Evolutionary conservation across 2,113 vertebrate genomes (phyloP), one percentile per base, ranked within the genome.

Genomic region (Coryphaenoides rupestris): DNA sequence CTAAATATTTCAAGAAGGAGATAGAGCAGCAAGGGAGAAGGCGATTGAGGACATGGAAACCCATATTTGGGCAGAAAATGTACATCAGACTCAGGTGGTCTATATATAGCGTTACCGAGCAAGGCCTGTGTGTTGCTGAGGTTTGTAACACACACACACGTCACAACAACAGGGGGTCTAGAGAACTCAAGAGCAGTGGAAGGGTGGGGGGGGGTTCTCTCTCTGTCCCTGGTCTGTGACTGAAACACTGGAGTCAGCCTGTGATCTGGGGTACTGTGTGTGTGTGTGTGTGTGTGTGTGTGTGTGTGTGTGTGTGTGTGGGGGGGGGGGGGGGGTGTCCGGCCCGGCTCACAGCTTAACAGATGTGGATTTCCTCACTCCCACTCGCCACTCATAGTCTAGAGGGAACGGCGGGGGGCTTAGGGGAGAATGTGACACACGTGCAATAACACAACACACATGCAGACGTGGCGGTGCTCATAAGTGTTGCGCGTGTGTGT

Each of bases 291-390:
- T 3, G 24, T 3, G 24, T 3, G 6, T 6, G 24, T 3, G 24
- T 3, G 24, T 3, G 24, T 3, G 24, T 3, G 24, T 3, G 6
- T 6, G 24, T 3, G 24, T 3, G 24, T 3, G 24, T 3, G 33
- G 33, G 4, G 33, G 3, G 33, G 33, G 33, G 45, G 21, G 19
- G 10, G 21, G 63, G 49, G 47, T 19, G 21, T 13, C 21, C 9
- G 17, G 2, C 58, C 40, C 40, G 57, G 62, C 45, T 60, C 61
- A 56, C 54, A 59, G 73, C 55, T 63, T 50, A 61, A 70, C 74
- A 40, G 33, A 82, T 75, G 76, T 72, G 70, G 45, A 74, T 77
- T 79, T 69, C 64, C 65, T 73, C 60, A 70, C 15, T 54, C 69
- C 58, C 54, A 65, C 9, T 40, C 13, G 61, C 60, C 47, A 72